Conservation (phyloP, 1,140 invertebrate species). For the Liolophura sinensis region DNA sequence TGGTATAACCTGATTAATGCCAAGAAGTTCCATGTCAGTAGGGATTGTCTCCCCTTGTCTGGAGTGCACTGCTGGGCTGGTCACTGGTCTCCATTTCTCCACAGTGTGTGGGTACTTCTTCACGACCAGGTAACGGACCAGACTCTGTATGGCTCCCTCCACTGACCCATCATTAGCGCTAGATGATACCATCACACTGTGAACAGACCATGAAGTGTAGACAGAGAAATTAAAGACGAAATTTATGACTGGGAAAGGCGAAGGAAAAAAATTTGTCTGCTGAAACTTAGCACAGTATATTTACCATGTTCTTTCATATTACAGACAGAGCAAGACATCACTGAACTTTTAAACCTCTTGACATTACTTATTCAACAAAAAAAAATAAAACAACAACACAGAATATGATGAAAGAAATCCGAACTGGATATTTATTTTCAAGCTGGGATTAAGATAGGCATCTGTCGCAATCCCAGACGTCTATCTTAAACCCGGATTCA, state of each 20-base stretch:
- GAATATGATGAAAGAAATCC: neutral
- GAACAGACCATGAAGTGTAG: too few relatives aligned
- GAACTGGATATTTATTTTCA: neutral
- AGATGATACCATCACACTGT: slow-evolving; percentile 43
- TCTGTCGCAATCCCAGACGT: too few relatives aligned
- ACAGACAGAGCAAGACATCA: neutral
- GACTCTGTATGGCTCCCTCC: slow-evolving; percentile 35
- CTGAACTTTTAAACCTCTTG: neutral
- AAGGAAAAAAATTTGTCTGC: neutral
- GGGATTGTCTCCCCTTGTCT: neutral
- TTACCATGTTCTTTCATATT: neutral
- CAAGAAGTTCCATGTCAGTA: neutral
- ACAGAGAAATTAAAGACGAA: slow-evolving; percentile 5
- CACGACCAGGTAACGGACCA: slow-evolving; percentile 43
- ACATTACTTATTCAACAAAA: neutral
- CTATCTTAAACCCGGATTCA: too few relatives aligned
- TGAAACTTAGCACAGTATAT: neutral
- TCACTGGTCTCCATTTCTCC: slow-evolving; percentile 8
- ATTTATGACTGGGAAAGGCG: neutral
- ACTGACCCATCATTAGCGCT: slow-evolving; percentile 40
- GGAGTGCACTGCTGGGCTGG: neutral
- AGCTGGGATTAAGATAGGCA: too few relatives aligned
- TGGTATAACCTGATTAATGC: neutral
- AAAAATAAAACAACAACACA: neutral
- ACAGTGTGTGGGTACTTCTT: slow-evolving; percentile 27